These are phyloP conservation scores for Melinaea marsaeus DNA, from an alignment of 2,888 invertebrate species.

Conservation along the genomic window DNA sequence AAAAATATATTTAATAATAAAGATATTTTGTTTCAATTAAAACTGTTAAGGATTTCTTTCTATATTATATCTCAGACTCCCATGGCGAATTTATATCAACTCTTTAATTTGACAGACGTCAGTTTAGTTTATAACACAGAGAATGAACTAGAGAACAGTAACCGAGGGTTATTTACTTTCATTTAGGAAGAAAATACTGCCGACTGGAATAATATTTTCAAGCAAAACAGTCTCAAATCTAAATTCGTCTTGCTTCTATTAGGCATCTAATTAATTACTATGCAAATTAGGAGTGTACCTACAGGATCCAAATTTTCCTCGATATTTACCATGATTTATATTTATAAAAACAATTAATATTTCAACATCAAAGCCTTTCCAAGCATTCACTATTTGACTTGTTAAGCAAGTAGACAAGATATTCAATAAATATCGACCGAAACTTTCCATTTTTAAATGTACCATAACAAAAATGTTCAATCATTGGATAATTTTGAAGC, in stretches of 20 bases:
- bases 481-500: slow-evolving; percentile 15
- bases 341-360: slow-evolving; percentile 48
- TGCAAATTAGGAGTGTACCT: slow-evolving; percentile 39
- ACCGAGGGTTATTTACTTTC: not conserved
- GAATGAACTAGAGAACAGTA: no score
- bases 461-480: slow-evolving; percentile 25
- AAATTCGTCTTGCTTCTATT: no score
- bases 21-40: no score
- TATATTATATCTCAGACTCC: no score
- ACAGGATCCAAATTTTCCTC: slow-evolving; percentile 35
- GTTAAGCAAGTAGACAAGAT: slow-evolving; percentile 36
- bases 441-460: slow-evolving; percentile 30
- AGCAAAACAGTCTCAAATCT: no score
- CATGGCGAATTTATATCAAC: no score
- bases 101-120: no score
- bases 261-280: slow-evolving; percentile 12
- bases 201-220: not conserved
- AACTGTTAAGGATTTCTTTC: no score
- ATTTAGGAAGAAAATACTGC: not conserved
- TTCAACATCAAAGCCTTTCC: slow-evolving; percentile 46
- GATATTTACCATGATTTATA: slow-evolving; percentile 42
- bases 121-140: no score
- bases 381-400: slow-evolving; percentile 42
- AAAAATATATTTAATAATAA: no score
- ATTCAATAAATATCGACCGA: slow-evolving; percentile 28